These are phyloP conservation scores for Eurosta solidaginis DNA, from an alignment of 1,140 invertebrate genomes.

Conservation along the genomic window DNA sequence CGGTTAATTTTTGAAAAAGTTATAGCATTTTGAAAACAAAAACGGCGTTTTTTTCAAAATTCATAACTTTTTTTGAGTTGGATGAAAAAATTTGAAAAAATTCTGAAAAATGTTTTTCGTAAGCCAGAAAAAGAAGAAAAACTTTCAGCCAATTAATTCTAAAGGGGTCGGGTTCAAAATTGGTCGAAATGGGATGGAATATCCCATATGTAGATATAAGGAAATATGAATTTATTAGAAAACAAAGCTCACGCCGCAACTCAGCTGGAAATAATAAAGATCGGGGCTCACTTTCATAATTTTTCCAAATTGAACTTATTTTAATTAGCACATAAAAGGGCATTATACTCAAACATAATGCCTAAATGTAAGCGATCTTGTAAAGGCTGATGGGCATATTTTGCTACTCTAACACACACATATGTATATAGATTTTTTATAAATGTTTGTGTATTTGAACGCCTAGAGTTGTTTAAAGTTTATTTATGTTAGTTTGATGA, in stretches of 20 bases:
- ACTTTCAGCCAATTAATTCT: no score
- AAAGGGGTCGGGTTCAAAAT: no score
- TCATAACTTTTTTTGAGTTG: no score
- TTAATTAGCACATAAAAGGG: neutral
- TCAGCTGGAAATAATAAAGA: neutral
- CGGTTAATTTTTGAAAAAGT: no score
- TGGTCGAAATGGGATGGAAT: no score
- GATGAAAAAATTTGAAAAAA: no score
- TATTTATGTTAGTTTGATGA: neutral
- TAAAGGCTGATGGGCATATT: no score
- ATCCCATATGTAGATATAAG: neutral
- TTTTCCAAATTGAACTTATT: neutral
- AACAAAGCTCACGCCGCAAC: neutral
- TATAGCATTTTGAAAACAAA: no score
- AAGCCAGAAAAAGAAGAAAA: no score
- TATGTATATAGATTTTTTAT: neutral
- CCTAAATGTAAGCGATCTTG: neutral
- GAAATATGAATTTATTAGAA: neutral
- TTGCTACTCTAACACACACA: no score
- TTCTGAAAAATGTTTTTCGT: no score
- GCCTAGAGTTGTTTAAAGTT: neutral
- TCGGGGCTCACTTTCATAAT: neutral
- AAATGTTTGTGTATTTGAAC: neutral
- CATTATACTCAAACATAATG: neutral
- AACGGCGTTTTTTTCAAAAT: no score